Conservation (phyloP, 2,888 invertebrate genomes). For the Eupithecia subfuscata region DNA sequence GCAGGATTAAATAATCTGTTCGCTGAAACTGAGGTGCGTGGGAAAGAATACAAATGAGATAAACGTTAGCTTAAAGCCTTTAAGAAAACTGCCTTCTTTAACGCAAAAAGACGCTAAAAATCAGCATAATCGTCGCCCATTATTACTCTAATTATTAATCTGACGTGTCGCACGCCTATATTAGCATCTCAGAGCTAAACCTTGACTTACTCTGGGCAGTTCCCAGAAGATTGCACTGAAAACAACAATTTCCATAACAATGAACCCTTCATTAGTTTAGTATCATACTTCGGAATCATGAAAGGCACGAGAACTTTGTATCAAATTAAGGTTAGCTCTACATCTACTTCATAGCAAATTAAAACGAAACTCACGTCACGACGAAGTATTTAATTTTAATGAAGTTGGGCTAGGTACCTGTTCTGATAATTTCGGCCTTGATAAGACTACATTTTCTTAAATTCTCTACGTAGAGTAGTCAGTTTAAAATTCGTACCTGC, state of each 20-base stretch:
- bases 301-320: slow-evolving; percentile 33
- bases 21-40: slow-evolving; percentile 39
- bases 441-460: slow-evolving; percentile 16
- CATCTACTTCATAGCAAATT: slow-evolving; percentile 23
- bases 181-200: slow-evolving; percentile 62
- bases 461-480: slow-evolving; percentile 10
- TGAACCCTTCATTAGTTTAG: slow-evolving; percentile 37
- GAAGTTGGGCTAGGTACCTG: slow-evolving; percentile 19
- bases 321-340: slow-evolving; percentile 22
- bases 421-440: slow-evolving; percentile 23
- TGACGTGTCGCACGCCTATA: slow-evolving; percentile 70
- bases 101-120: slow-evolving; percentile 29
- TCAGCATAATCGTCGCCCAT: slow-evolving; percentile 36
- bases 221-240: slow-evolving; percentile 58
- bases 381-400: slow-evolving; percentile 19
- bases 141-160: slow-evolving; percentile 40
- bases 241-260: slow-evolving; percentile 52
- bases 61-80: slow-evolving; percentile 12
- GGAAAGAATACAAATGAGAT: slow-evolving; percentile 36
- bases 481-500: slow-evolving; percentile 11
- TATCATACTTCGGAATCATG: slow-evolving; percentile 36
- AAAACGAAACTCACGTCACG: slow-evolving; percentile 21
- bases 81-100: slow-evolving; percentile 18
- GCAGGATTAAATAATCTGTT: slow-evolving; percentile 41
- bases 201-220: slow-evolving; percentile 74